Evolutionary conservation across 2,888 invertebrate genomes (phyloP).

Genomic region (Phyllotreta striolata): DNA sequence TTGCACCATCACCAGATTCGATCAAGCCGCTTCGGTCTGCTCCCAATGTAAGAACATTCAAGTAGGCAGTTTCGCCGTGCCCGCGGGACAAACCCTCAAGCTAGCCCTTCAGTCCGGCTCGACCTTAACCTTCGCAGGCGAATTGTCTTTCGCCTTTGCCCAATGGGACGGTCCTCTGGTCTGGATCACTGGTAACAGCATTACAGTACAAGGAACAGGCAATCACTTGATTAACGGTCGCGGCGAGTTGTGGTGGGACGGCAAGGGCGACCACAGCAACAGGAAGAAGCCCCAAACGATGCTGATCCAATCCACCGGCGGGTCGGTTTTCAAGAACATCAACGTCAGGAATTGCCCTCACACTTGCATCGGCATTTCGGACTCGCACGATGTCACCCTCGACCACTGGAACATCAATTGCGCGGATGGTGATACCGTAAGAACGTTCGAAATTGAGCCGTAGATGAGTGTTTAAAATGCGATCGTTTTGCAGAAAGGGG

Average conservation of each 20-base stretch:
- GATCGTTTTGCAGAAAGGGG: slow-evolving; percentile 23
- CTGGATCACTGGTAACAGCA: slow-evolving; percentile 37
- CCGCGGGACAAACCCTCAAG: slow-evolving; percentile 37
- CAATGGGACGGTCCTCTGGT: slow-evolving; percentile 40
- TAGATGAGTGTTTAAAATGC: neutral
- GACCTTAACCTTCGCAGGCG: slow-evolving; percentile 36
- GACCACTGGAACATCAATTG: slow-evolving; percentile 24
- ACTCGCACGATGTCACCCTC: slow-evolving; percentile 11
- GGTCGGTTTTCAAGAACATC: slow-evolving; percentile 27
- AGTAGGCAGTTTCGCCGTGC: slow-evolving; percentile 37
- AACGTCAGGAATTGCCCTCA: slow-evolving; percentile 30
- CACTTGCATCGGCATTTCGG: slow-evolving; percentile 24
- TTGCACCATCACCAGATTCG: slow-evolving; percentile 21
- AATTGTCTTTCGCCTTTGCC: slow-evolving; percentile 33
- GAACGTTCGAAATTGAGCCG: neutral
- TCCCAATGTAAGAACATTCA: slow-evolving; percentile 38
- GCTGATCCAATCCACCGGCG: slow-evolving; percentile 24
- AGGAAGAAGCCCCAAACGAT: slow-evolving; percentile 28
- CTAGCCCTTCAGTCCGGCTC: slow-evolving; percentile 33
- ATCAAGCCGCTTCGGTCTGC: slow-evolving; percentile 22
- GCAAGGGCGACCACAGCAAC: slow-evolving; percentile 23
- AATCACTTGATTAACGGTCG: slow-evolving; percentile 23
- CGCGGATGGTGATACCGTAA: slow-evolving; percentile 22
- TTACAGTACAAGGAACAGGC: slow-evolving; percentile 37
- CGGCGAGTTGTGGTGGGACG: slow-evolving; percentile 33